A percentile compares a stretch with the other conserved stretches of the same genome.
Conservation (phyloP, 2,113 vertebrate species). For the Pseudolaguvia tuberculata region DNA sequence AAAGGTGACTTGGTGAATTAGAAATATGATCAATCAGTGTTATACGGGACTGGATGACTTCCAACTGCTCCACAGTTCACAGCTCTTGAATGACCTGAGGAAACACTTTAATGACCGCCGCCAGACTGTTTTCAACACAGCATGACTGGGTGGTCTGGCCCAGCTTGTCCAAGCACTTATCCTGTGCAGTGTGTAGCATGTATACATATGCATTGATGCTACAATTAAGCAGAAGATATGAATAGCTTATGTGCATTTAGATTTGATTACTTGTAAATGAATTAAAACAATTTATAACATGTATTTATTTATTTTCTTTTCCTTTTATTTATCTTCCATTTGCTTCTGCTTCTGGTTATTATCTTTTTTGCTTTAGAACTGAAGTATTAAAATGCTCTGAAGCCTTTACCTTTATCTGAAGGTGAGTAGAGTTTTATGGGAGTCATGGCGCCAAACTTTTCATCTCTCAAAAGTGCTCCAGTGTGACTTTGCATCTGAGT, state of each 20-base stretch:
- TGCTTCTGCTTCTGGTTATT: slow-evolving; percentile 2
- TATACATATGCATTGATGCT: slow-evolving; percentile 59
- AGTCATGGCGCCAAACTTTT: slow-evolving; percentile 58
- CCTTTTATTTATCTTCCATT: slow-evolving; percentile 3
- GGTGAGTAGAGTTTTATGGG: slow-evolving; percentile 59
- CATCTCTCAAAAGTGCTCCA: slow-evolving; percentile 43
- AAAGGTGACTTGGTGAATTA: slow-evolving; percentile 27
- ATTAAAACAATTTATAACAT: too few species aligned
- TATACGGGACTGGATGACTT: slow-evolving; percentile 48
- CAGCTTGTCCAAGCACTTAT: slow-evolving; percentile 50
- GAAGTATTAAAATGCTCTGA: slow-evolving; percentile 43
- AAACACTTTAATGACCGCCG: slow-evolving; percentile 67
- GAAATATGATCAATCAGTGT: slow-evolving; percentile 51
- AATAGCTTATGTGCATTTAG: too few species aligned
- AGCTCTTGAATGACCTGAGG: slow-evolving; percentile 69
- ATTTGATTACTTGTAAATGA: too few species aligned
- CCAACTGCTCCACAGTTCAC: slow-evolving; percentile 54
- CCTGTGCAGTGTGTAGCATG: slow-evolving; percentile 56
- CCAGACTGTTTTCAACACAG: slow-evolving; percentile 61
- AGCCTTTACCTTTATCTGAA: slow-evolving; percentile 51
- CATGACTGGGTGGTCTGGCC: slow-evolving; percentile 69
- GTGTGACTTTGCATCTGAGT: slow-evolving; percentile 50
- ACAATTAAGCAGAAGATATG: slow-evolving; percentile 63
- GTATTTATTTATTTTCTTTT: background rate
- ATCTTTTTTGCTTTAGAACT: slow-evolving; percentile 23